Evolutionary conservation across 2,797 vertebrate genomes (phyloP).

Genomic region (Bradypodion ventrale): DNA sequence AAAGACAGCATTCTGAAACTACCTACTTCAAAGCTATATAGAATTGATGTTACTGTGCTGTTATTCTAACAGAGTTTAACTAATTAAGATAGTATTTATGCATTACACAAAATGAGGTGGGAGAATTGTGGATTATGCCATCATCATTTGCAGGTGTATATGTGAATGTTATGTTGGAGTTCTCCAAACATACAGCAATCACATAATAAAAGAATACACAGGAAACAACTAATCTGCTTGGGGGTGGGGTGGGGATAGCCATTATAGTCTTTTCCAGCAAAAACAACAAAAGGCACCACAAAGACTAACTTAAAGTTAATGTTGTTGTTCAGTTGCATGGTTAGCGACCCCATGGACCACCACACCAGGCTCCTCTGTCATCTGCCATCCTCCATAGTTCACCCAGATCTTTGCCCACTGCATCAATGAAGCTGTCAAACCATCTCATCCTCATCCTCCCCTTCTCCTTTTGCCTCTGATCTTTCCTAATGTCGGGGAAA

Average conservation of each 20-base stretch:
- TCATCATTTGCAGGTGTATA: not conserved
- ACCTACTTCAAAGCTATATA: not conserved
- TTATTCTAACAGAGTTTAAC: not conserved
- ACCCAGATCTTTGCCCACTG: no score
- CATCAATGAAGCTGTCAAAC: no score
- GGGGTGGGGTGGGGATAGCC: not conserved
- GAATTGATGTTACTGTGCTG: not conserved
- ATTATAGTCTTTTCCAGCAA: no score
- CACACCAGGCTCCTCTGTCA: no score
- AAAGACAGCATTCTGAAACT: constrained; percentile 34
- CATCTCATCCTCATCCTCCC: no score
- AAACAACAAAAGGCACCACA: no score
- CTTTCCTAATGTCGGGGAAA: no score
- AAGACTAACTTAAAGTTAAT: no score
- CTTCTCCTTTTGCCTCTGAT: no score
- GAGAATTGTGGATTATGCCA: not conserved
- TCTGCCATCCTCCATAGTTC: no score
- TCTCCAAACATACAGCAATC: not conserved
- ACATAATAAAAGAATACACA: not conserved
- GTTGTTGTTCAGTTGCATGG: no score
- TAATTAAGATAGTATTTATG: not conserved
- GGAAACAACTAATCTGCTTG: not conserved
- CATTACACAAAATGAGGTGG: not conserved
- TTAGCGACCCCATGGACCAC: no score
- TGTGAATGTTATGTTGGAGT: not conserved